phyloP scores from a whole-genome alignment of 2,113 vertebrate species.

The Triplophysa dalaica region DNA sequence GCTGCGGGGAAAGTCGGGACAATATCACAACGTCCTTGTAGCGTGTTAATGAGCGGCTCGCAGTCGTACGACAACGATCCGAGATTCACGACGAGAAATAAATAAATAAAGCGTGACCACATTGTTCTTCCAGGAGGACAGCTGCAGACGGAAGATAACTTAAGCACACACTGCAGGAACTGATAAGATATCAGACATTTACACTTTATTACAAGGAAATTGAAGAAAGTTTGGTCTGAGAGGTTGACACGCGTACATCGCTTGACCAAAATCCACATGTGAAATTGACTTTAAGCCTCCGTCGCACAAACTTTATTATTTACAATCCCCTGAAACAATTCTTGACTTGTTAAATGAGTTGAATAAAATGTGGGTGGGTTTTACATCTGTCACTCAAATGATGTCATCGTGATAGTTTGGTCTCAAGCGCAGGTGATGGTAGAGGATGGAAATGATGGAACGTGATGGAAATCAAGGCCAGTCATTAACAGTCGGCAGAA shows the following conservation, averaged over 20 bases:
- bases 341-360: too few relatives aligned
- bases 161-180: not conserved
- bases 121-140: conserved; percentile 2
- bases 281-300: too few relatives aligned
- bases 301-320: too few relatives aligned
- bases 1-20: conserved; percentile 32
- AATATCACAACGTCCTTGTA: conserved; percentile 21
- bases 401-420: not conserved
- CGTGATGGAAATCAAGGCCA: not conserved
- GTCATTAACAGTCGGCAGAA: conserved; percentile 47
- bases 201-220: not conserved
- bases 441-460: not conserved
- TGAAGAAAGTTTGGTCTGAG: not conserved
- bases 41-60: conserved; percentile 27
- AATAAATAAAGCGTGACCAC: conserved; percentile 17
- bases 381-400: not conserved
- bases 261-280: too few relatives aligned
- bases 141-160: conserved; percentile 43
- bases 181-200: conserved; percentile 16
- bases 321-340: too few relatives aligned
- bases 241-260: not conserved
- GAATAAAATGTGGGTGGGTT: not conserved
- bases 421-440: not conserved
- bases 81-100: conserved; percentile 13
- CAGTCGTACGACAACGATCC: conserved; percentile 23